These are phyloP conservation scores for Greenwoodochromis staneri DNA, from an alignment of 2,113 vertebrate genomes.

Conservation along the genomic window DNA sequence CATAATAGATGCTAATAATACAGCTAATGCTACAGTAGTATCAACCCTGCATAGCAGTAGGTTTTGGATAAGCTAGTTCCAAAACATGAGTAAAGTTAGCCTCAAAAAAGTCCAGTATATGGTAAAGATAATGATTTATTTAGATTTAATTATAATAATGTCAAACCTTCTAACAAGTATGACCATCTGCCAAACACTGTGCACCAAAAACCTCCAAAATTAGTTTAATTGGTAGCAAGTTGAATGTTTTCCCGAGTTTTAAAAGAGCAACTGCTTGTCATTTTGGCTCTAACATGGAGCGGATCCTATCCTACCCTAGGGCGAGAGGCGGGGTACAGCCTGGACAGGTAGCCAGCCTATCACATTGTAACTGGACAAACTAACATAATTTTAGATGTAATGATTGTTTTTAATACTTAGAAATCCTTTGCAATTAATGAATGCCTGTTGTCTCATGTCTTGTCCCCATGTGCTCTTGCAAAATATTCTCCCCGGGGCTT, in stretches of 20 bases:
- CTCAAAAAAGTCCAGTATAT: not conserved
- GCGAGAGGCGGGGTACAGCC: accelerated
- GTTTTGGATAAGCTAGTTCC: not conserved
- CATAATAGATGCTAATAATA: not conserved
- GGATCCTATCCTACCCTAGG: not conserved
- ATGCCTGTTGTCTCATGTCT: not conserved
- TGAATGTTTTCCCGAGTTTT: not conserved
- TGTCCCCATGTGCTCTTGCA: not conserved
- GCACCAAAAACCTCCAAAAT: not conserved
- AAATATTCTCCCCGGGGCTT: accelerated
- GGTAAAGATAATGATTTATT: not conserved
- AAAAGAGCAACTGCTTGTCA: not conserved
- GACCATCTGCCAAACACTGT: not conserved
- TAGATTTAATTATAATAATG: not conserved
- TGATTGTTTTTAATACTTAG: not conserved
- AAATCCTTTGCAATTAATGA: not conserved
- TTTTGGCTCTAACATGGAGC: not conserved
- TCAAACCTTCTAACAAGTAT: not conserved
- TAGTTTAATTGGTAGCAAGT: not conserved
- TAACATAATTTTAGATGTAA: not conserved
- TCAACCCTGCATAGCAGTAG: not conserved
- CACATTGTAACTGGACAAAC: not conserved
- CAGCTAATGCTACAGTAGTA: not conserved
- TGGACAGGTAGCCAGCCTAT: not conserved
- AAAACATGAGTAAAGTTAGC: not conserved